A percentile compares a stretch with the other conserved stretches of the same genome.
These are phyloP conservation scores for Teleiodes luculella DNA, from an alignment of 2,888 invertebrate species.

Conservation along the genomic window DNA sequence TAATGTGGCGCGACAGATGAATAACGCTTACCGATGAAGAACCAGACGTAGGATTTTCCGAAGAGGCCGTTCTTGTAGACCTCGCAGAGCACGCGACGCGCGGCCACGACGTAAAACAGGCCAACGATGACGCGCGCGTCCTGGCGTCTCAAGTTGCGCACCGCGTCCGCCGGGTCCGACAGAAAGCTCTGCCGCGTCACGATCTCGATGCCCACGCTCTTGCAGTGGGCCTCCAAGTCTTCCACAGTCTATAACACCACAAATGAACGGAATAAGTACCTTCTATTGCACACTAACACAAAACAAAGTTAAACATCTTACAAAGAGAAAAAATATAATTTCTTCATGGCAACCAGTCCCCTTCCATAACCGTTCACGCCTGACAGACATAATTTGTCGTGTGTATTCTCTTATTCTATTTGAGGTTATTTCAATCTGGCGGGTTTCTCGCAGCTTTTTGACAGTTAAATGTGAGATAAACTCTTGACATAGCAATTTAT, in stretches of 20 bases:
- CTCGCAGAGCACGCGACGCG: conserved; percentile 96
- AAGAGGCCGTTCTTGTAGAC: conserved; percentile 95
- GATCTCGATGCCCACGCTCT: conserved; percentile 95
- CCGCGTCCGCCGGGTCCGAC: conserved; percentile 97
- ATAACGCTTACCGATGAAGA: conserved; percentile 92
- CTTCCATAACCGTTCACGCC: too few relatives aligned
- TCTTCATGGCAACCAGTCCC: too few relatives aligned
- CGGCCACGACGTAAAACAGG: conserved; percentile 98
- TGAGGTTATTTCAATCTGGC: too few relatives aligned
- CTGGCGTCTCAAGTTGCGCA: conserved; percentile 94
- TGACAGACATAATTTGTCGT: too few relatives aligned
- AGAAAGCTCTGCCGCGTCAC: conserved; percentile 97
- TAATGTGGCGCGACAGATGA: neutral
- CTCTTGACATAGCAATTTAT: too few relatives aligned
- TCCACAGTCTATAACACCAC: conserved; percentile 97
- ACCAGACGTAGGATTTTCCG: conserved; percentile 98
- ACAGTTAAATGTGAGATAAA: too few relatives aligned
- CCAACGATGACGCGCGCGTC: conserved; percentile 99
- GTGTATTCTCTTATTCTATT: too few relatives aligned
- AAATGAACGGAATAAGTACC: too few relatives aligned
- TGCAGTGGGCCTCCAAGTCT: conserved; percentile 96
- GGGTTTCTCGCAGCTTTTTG: too few relatives aligned
- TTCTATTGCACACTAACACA: too few relatives aligned
- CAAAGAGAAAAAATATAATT: too few relatives aligned
- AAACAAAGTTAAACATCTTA: too few relatives aligned